phyloP scores from a whole-genome alignment of 2,797 vertebrate genomes.

The Platyrinchus mystaceus region DNA sequence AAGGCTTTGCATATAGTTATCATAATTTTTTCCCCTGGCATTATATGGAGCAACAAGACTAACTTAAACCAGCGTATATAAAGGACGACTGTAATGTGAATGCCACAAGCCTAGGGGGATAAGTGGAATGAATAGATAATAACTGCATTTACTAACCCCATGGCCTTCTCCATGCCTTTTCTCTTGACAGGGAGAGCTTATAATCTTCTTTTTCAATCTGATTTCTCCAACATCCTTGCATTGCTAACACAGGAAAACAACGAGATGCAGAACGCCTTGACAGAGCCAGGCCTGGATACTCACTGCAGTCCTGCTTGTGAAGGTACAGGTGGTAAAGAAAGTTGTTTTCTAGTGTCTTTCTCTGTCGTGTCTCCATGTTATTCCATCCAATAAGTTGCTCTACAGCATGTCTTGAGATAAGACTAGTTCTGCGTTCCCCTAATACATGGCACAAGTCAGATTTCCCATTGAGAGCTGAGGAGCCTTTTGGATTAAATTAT shows the following conservation, averaged over 20 bases:
- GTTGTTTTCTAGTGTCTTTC: neutral
- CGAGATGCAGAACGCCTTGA: neutral
- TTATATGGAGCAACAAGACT: neutral
- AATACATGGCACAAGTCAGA: neutral
- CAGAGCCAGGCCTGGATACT: neutral
- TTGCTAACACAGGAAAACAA: neutral
- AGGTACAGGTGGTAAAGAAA: neutral
- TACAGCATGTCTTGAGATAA: accelerated
- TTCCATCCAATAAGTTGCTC: accelerated
- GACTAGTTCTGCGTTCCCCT: neutral
- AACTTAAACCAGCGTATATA: neutral
- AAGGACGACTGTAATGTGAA: neutral
- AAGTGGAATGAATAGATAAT: neutral
- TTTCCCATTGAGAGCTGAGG: neutral
- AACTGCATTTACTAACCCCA: neutral
- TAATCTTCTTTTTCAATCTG: neutral
- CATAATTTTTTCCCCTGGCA: neutral
- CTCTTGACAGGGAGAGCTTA: neutral
- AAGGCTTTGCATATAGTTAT: neutral
- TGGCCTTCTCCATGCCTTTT: neutral
- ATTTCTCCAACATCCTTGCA: neutral
- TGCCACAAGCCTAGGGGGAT: neutral
- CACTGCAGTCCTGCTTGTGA: neutral
- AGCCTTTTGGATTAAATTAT: neutral
- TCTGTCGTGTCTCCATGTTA: neutral